Percentiles rank a stretch among this genome's conserved stretches.
Conservation (phyloP, 2,888 invertebrate genomes). For the Mongoloraphidia duomilia region DNA sequence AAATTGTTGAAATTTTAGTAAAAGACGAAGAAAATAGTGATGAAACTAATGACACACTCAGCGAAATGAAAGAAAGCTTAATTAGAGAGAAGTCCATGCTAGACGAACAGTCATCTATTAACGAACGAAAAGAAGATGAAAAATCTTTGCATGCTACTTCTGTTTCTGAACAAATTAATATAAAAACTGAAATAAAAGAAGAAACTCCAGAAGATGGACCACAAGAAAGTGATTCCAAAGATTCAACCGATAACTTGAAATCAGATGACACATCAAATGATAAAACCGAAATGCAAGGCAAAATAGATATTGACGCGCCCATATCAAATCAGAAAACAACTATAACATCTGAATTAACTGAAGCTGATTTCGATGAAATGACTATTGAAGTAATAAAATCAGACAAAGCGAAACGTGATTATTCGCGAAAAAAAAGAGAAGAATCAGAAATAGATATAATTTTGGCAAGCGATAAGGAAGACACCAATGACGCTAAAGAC, state of each 20-base stretch:
- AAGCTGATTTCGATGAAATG: slow-evolving; percentile 35
- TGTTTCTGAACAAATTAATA: slow-evolving; percentile 10
- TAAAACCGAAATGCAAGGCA: not conserved
- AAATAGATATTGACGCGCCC: not conserved
- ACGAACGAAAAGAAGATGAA: not conserved
- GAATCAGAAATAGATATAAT: slow-evolving; percentile 32
- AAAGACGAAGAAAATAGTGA: slow-evolving; percentile 27
- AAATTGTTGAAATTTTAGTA: slow-evolving; percentile 30
- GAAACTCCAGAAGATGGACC: slow-evolving; percentile 13
- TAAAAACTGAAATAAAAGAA: slow-evolving; percentile 10
- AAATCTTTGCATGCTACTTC: not conserved
- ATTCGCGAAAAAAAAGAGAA: slow-evolving; percentile 36
- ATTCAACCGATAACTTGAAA: not conserved
- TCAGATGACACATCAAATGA: not conserved
- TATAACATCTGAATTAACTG: slow-evolving; percentile 21
- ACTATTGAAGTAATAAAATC: slow-evolving; percentile 45
- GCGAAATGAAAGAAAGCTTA: slow-evolving; percentile 13
- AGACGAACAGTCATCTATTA: slow-evolving; percentile 11
- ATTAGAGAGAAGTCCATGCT: slow-evolving; percentile 6
- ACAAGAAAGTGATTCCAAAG: slow-evolving; percentile 10
- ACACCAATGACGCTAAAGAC: slow-evolving; percentile 12
- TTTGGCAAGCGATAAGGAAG: slow-evolving; percentile 25
- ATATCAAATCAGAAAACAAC: slow-evolving; percentile 8
- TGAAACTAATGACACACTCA: slow-evolving; percentile 10
- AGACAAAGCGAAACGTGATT: slow-evolving; percentile 45